phyloP scores from a whole-genome alignment of 2,888 invertebrate species.

The Eupithecia subumbrata region DNA sequence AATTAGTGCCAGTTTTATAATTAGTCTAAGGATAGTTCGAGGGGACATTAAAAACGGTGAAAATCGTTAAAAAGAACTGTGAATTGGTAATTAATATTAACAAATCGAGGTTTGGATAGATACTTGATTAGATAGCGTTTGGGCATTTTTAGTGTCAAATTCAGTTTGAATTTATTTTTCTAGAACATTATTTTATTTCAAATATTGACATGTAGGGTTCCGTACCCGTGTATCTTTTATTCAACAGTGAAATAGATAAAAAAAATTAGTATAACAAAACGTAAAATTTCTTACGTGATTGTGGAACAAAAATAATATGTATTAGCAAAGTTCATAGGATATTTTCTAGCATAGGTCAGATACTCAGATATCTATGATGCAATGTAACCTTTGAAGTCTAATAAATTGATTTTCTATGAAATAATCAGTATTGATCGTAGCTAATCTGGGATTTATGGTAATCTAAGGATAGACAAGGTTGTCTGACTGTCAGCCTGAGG shows the following conservation, averaged over 20 bases:
- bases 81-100: conserved; percentile 1
- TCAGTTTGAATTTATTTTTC: not conserved
- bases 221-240: not conserved
- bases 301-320: not conserved
- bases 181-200: not conserved
- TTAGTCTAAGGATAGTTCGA: conserved; percentile 14
- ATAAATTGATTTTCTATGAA: conserved; percentile 27
- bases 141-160: not conserved
- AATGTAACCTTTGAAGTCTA: conserved; percentile 3
- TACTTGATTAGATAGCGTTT: not conserved
- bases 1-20: conserved; percentile 23
- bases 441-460: conserved; percentile 16
- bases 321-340: not conserved
- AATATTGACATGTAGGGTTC: not conserved
- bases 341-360: not conserved
- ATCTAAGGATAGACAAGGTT: not conserved
- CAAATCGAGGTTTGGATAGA: not conserved
- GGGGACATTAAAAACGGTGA: not conserved
- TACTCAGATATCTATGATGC: not conserved
- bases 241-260: not conserved
- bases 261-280: no score
- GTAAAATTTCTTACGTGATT: not conserved
- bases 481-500: not conserved
- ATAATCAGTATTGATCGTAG: conserved; percentile 20
- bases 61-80: conserved; percentile 5